A percentile compares a stretch with the other conserved stretches of the same genome.
Conservation (phyloP, 2,888 invertebrate species). For the Zeuzera pyrina region DNA sequence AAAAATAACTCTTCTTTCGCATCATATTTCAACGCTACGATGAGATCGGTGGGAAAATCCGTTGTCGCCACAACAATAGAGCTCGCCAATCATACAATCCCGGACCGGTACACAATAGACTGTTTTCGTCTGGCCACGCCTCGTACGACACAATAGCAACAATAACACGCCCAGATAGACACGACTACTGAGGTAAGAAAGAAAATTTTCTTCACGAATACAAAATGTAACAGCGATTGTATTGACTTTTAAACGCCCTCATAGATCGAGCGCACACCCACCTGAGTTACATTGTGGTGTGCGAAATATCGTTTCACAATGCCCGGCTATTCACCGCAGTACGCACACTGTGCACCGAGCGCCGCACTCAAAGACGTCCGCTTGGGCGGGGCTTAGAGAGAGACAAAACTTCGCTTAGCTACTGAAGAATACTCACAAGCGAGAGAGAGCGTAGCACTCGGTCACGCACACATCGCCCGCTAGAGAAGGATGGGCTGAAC, state of each 20-base stretch:
- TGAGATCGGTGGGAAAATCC: slow-evolving; percentile 37
- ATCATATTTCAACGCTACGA: slow-evolving; percentile 13
- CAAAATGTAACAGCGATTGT: slow-evolving; percentile 61
- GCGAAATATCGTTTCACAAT: slow-evolving; percentile 59
- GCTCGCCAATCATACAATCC: slow-evolving; percentile 56
- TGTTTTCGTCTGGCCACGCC: slow-evolving; percentile 62
- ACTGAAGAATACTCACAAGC: slow-evolving; percentile 33
- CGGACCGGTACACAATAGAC: slow-evolving; percentile 49
- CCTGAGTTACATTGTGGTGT: slow-evolving; percentile 61
- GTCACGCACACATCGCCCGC: slow-evolving; percentile 57
- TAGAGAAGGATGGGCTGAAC: slow-evolving; percentile 65
- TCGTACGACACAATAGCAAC: slow-evolving; percentile 39
- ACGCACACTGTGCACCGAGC: slow-evolving; percentile 49
- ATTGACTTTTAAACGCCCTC: slow-evolving; percentile 73
- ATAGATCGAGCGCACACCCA: slow-evolving; percentile 62
- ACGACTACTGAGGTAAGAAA: slow-evolving; percentile 42
- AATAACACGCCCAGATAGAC: slow-evolving; percentile 56
- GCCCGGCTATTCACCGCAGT: slow-evolving; percentile 46
- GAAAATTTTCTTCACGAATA: slow-evolving; percentile 67
- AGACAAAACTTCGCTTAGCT: slow-evolving; percentile 51
- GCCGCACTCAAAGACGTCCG: slow-evolving; percentile 44
- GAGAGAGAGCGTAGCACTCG: slow-evolving; percentile 37
- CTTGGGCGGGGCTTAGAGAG: slow-evolving; percentile 66
- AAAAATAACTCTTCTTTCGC: slow-evolving; percentile 6
- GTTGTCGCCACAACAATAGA: slow-evolving; percentile 39